Evolutionary conservation across 2,113 vertebrate genomes (phyloP).

Genomic region (Corydoras sp.): DNA sequence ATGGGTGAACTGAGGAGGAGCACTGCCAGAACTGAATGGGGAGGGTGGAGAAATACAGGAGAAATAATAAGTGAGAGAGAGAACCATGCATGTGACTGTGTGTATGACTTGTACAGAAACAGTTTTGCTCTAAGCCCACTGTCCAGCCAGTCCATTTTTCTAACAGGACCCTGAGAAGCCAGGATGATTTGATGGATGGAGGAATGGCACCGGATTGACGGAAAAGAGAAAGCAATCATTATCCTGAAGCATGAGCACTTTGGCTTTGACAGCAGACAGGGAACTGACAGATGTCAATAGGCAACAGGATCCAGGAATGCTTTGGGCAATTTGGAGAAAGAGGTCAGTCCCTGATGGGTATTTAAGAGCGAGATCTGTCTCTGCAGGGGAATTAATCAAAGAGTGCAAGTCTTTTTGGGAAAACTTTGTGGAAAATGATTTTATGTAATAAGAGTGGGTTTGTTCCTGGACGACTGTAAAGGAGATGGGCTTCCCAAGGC

Average conservation of each 20-base stretch:
- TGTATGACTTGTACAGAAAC: conserved; percentile 22
- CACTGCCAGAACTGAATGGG: background rate
- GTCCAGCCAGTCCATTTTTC: conserved; percentile 9
- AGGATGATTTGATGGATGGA: conserved; percentile 12
- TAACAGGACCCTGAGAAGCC: conserved; percentile 2
- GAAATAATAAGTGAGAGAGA: conserved; percentile 1
- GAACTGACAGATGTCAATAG: background rate
- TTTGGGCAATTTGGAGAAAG: background rate
- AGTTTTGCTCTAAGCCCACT: conserved; percentile 20
- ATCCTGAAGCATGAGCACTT: conserved; percentile 23
- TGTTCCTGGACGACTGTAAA: background rate
- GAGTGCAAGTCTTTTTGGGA: too few species aligned
- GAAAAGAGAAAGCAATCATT: conserved; percentile 7
- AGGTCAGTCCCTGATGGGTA: background rate
- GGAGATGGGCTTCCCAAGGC: too few species aligned
- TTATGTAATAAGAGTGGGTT: background rate
- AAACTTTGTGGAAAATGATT: too few species aligned
- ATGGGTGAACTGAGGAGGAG: background rate
- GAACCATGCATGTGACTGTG: conserved; percentile 5
- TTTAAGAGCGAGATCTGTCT: background rate
- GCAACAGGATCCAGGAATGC: conserved; percentile 7
- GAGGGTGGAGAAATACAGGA: background rate
- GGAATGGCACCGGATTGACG: conserved; percentile 28
- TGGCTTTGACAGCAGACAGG: conserved; percentile 1
- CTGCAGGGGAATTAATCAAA: too few species aligned